These are phyloP conservation scores for Fistularia commersonii DNA, from an alignment of 2,797 vertebrate genomes.

Conservation along the genomic window DNA sequence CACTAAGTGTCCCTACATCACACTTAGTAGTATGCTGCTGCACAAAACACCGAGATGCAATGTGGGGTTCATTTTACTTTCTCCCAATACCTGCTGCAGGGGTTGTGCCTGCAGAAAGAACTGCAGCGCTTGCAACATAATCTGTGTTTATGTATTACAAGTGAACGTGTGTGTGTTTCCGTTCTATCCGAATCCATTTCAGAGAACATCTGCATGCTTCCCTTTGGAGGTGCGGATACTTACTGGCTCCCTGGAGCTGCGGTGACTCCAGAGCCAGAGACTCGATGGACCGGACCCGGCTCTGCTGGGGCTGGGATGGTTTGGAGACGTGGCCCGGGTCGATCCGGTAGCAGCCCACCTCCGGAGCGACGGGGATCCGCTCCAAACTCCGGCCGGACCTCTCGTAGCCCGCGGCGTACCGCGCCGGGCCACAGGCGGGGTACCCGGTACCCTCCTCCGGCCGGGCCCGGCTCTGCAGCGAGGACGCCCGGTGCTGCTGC, in stretches of 20 bases:
- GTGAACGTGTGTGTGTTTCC: too few relatives aligned
- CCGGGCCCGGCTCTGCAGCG: slow-evolving; percentile 52
- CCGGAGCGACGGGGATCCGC: slow-evolving; percentile 36
- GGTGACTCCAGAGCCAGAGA: slow-evolving; percentile 72
- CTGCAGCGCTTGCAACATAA: too few relatives aligned
- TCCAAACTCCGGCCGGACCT: slow-evolving; percentile 67
- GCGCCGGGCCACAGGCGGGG: slow-evolving; percentile 35
- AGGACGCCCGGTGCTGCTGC: slow-evolving; percentile 54
- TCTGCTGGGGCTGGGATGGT: slow-evolving; percentile 53
- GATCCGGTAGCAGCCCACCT: slow-evolving; percentile 40
- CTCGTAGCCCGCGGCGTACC: slow-evolving; percentile 54
- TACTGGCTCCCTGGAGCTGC: slow-evolving; percentile 53
- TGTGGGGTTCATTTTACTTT: too few relatives aligned
- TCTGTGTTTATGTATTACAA: too few relatives aligned
- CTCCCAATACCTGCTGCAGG: too few relatives aligned
- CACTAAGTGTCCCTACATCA: too few relatives aligned
- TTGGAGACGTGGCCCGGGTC: slow-evolving; percentile 44
- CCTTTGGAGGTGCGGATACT: slow-evolving; percentile 3
- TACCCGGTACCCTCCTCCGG: slow-evolving; percentile 49
- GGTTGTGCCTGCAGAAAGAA: too few relatives aligned
- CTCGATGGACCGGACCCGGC: slow-evolving; percentile 64
- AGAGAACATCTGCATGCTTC: background rate
- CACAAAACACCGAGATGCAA: too few relatives aligned
- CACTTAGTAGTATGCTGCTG: too few relatives aligned
- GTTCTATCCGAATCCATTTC: background rate